Evolutionary conservation across 2,113 vertebrate genomes (phyloP).

Genomic region (Mustela nigripes): DNA sequence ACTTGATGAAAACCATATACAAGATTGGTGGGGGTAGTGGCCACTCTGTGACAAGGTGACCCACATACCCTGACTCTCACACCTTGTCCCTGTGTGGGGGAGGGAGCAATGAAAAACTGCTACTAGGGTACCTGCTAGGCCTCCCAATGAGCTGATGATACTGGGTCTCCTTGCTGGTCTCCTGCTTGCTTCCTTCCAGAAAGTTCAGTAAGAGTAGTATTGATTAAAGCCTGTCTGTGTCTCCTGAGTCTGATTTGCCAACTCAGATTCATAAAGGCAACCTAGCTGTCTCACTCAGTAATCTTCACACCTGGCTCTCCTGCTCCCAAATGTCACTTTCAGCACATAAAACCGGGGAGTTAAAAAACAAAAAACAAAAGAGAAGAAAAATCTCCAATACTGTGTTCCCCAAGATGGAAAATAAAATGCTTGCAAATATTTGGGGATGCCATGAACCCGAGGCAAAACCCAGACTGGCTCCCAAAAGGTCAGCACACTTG

Average conservation of each 20-base stretch:
- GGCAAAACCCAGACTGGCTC: not conserved
- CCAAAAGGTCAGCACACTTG: not conserved
- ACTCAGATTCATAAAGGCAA: not conserved
- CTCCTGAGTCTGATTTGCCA: slow-evolving; percentile 7
- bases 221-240: not conserved
- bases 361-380: not conserved
- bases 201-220: not conserved
- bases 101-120: not conserved
- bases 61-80: slow-evolving; percentile 17
- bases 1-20: slow-evolving; percentile 67
- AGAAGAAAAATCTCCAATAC: not conserved
- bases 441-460: not conserved
- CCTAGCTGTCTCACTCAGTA: not conserved
- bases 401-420: not conserved
- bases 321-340: not conserved
- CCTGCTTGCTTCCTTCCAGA: not conserved
- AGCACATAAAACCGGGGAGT: not conserved
- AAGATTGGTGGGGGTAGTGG: not conserved
- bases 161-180: not conserved
- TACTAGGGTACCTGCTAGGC: not conserved
- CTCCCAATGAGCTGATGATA: not conserved
- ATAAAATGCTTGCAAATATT: slow-evolving; percentile 14
- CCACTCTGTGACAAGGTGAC: slow-evolving; percentile 32
- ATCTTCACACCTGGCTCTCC: not conserved
- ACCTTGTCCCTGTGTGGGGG: not conserved